Conservation (phyloP, 2,797 vertebrate species). For the Eurystomus glaucurus region DNA sequence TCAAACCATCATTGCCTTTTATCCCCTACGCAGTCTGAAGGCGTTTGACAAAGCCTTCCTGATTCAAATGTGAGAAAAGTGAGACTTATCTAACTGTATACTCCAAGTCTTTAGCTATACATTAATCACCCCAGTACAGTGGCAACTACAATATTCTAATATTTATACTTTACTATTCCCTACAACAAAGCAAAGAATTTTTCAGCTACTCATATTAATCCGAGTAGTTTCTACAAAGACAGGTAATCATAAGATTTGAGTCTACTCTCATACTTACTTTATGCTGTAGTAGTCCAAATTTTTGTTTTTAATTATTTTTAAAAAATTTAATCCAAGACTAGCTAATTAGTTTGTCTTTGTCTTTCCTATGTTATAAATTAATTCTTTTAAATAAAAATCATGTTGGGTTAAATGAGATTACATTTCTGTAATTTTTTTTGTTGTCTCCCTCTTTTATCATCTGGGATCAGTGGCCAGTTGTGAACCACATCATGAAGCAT, state of each 20-base stretch:
- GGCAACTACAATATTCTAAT: background rate
- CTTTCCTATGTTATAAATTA: background rate
- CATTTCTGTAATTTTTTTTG: background rate
- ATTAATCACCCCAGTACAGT: background rate
- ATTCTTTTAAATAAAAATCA: background rate
- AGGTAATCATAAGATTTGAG: background rate
- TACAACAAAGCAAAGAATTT: background rate
- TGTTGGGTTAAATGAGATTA: background rate
- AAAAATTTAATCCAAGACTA: background rate
- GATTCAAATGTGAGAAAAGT: slow-evolving; percentile 32
- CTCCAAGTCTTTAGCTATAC: background rate
- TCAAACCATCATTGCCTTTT: slow-evolving; percentile 44
- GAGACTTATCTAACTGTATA: background rate
- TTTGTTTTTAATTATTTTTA: background rate
- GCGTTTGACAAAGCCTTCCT: slow-evolving; percentile 51
- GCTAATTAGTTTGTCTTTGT: background rate
- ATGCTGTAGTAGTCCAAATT: background rate
- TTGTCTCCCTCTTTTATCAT: background rate
- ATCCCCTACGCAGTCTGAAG: slow-evolving; percentile 59
- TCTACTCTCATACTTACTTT: background rate
- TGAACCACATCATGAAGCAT: accelerated
- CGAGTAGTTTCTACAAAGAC: background rate
- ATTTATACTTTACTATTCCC: background rate
- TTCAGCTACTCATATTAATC: background rate
- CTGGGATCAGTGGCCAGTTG: background rate